Base-by-base conservation (phyloP, 37 sponge, comb jelly and placozoan genomes). In the Crambe crambe region DNA sequence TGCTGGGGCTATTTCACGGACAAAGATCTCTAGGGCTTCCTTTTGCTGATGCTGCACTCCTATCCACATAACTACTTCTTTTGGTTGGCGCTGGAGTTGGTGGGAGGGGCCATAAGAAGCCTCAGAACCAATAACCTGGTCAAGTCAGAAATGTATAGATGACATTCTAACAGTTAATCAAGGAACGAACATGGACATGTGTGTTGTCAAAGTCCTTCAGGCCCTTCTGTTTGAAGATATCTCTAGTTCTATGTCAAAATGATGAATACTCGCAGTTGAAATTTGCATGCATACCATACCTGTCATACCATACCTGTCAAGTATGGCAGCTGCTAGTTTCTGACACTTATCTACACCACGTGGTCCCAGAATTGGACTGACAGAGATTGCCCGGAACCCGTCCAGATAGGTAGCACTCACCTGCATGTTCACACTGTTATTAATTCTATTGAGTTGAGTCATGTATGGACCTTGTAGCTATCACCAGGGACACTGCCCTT, bases 1-100 rank as follows among this genome's bases (percentile, higher is more conserved):
- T 34, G 96, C 96, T 35, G 96, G 92, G 29, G 98, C 98, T 72
- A 98, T 86, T 38, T 95, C 95, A 38, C 80, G 81, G 9, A 85
- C 44, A 61, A 95, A 95, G 4, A 95, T 67, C 40, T 93, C 83
- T 54, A 98, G 80, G 22, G 98, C 98, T 47, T 77, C 79, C 66
- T 85, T 95, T 22, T 86, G n/a, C 18, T 77, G 58, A 75, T 98
- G 98, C 37, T 63, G 68, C 10, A 93, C 96, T 61, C 85, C 89
- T 30, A 93, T 30, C 98, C 96, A 95, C 67, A 93, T 57, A 23
- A 89, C 80, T 18, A 86, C 92, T 59, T 98, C 98, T 69, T 86
- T 69, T 26, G 63, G 56, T 2, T 37, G 32, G 26, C 47, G 5
- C n/a, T 40, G n/a, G 22, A 1, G 25, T 2, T 21, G 42, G 25